A percentile compares a stretch with the other conserved stretches of the same genome.
These are phyloP conservation scores for Artibeus jamaicensis DNA, from an alignment of 2,797 vertebrate species.

Conservation along the genomic window DNA sequence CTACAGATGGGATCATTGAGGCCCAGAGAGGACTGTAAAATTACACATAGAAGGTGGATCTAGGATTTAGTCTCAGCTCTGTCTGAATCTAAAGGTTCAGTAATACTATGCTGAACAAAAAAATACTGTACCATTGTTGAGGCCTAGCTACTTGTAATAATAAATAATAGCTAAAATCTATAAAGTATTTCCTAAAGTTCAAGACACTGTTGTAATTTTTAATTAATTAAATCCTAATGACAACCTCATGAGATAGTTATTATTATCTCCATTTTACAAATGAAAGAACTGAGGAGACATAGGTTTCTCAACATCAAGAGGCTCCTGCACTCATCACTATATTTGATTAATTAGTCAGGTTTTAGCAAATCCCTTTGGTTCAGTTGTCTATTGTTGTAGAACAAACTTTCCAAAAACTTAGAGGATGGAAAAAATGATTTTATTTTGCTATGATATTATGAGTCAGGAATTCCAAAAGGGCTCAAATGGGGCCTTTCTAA, in stretches of 20 bases:
- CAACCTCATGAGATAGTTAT: not conserved
- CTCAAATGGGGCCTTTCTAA: not conserved
- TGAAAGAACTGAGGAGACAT: not conserved
- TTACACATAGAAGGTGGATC: not conserved
- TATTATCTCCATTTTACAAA: not conserved
- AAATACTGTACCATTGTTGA: not conserved
- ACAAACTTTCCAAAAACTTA: not conserved
- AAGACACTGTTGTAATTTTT: not conserved
- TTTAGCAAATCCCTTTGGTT: not conserved
- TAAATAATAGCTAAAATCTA: not conserved
- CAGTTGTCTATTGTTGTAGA: not conserved
- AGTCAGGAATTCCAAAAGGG: not conserved
- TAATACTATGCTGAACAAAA: not conserved
- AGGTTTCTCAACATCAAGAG: not conserved
- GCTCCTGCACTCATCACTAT: not conserved
- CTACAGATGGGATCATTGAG: not conserved
- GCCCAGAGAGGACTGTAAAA: not conserved
- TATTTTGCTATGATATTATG: conserved; percentile 22
- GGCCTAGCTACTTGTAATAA: not conserved
- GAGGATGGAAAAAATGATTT: not conserved
- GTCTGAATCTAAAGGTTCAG: not conserved
- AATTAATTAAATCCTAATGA: not conserved
- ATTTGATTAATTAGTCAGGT: conserved; percentile 17
- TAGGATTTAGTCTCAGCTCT: not conserved
- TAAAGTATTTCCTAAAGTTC: not conserved